A percentile compares a stretch with the other conserved stretches of the same genome.
These are phyloP conservation scores for Nyctibius bracteatus DNA, from an alignment of 2,113 vertebrate genomes.

Conservation along the genomic window DNA sequence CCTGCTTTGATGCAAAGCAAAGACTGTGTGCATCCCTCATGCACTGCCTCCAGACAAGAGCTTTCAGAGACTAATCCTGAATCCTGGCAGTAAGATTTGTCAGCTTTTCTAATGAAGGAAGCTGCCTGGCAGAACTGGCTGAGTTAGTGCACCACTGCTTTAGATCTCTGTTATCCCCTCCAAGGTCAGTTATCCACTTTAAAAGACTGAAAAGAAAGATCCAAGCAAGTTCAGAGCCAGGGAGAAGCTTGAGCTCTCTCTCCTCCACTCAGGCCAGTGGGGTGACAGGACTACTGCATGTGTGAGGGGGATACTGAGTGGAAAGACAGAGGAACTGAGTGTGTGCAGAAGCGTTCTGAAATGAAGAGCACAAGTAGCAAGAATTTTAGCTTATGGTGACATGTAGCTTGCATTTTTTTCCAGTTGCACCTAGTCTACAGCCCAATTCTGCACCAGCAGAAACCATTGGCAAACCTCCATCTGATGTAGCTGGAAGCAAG, in stretches of 20 bases:
- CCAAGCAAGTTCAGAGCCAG: background rate
- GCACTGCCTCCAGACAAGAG: background rate
- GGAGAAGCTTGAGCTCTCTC: background rate
- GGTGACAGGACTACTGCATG: background rate
- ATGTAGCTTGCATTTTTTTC: background rate
- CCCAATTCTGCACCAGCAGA: background rate
- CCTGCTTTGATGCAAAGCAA: background rate
- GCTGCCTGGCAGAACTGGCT: background rate
- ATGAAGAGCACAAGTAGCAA: background rate
- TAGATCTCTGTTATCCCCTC: background rate
- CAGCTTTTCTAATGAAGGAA: background rate
- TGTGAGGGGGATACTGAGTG: background rate
- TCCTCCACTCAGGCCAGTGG: background rate
- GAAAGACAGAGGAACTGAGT: background rate
- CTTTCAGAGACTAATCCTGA: background rate
- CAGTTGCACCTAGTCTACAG: background rate
- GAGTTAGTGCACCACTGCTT: background rate
- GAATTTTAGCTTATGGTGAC: background rate
- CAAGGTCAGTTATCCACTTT: background rate
- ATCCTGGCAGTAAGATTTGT: background rate
- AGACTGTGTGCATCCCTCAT: rapidly evolving
- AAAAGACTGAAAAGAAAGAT: background rate
- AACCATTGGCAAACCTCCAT: background rate
- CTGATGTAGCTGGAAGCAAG: background rate
- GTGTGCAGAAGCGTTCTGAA: background rate